A percentile compares a stretch with the other conserved stretches of the same genome.
These are phyloP conservation scores for Philaethria dido DNA, from an alignment of 2,888 invertebrate species.

Conservation along the genomic window DNA sequence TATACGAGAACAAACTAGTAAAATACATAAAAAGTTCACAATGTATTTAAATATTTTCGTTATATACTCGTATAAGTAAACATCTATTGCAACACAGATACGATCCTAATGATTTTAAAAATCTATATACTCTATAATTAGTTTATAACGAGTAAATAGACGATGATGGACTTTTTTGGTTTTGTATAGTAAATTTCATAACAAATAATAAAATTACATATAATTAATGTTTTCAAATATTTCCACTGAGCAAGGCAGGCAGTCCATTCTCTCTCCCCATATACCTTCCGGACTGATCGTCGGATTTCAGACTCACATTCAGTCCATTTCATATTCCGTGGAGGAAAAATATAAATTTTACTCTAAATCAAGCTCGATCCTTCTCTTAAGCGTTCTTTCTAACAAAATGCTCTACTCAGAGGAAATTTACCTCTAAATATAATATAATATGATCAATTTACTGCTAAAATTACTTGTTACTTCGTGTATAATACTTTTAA, in stretches of 20 bases:
- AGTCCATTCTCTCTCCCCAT: constrained; percentile 39
- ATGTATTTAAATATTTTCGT: neutral
- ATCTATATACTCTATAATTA: constrained; percentile 9
- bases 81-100: constrained; percentile 21
- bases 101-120: constrained; percentile 12
- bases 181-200: constrained; percentile 12
- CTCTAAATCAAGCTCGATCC: constrained; percentile 29
- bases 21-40: neutral
- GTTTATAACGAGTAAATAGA: constrained; percentile 29
- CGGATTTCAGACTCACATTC: neutral
- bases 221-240: constrained; percentile 14
- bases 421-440: constrained; percentile 28
- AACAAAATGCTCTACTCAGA: constrained; percentile 36
- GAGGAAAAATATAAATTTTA: constrained; percentile 16
- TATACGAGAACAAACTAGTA: neutral
- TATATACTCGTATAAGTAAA: neutral
- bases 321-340: neutral
- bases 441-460: constrained; percentile 1
- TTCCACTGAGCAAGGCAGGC: constrained; percentile 37
- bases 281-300: neutral
- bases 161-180: constrained; percentile 29
- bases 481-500: constrained; percentile 11
- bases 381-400: constrained; percentile 6
- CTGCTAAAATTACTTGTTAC: constrained; percentile 7
- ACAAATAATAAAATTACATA: constrained; percentile 8